These are phyloP conservation scores for Cheirogaleus medius DNA, from an alignment of 2,113 vertebrate species.

Conservation along the genomic window DNA sequence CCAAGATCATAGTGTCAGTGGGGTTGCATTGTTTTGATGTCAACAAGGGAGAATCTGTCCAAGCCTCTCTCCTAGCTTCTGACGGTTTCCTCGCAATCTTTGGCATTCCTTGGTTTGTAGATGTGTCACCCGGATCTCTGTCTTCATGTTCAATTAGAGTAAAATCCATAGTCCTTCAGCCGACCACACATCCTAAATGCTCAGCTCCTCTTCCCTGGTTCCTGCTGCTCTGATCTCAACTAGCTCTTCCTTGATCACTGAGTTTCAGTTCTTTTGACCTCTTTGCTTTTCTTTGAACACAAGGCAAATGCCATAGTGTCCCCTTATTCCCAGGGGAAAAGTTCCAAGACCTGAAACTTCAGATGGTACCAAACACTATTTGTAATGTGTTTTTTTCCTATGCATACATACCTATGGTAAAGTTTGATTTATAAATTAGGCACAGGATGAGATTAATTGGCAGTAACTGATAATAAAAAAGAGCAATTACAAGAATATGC, in stretches of 20 bases:
- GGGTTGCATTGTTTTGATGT: background rate
- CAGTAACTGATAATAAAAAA: background rate
- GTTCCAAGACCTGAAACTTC: background rate
- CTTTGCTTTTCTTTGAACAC: background rate
- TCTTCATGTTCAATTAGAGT: background rate
- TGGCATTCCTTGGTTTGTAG: background rate
- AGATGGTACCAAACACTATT: background rate
- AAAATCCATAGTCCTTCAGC: background rate
- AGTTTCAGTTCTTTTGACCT: background rate
- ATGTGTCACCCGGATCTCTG: background rate
- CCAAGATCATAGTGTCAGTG: background rate
- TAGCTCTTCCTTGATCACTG: background rate
- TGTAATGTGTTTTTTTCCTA: background rate
- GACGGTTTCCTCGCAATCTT: background rate
- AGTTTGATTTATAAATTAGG: background rate
- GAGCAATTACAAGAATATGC: background rate
- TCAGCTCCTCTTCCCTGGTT: accelerated
- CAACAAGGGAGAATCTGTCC: background rate
- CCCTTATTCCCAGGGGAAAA: too few species aligned
- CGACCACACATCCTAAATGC: background rate
- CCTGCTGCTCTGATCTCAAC: background rate
- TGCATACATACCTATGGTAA: background rate
- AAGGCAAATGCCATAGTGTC: background rate
- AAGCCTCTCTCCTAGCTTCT: background rate
- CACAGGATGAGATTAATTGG: background rate